Percentiles rank a stretch among this genome's conserved stretches.
These are phyloP conservation scores for Sandelia bainsii DNA, from an alignment of 2,797 vertebrate species.

Conservation along the genomic window DNA sequence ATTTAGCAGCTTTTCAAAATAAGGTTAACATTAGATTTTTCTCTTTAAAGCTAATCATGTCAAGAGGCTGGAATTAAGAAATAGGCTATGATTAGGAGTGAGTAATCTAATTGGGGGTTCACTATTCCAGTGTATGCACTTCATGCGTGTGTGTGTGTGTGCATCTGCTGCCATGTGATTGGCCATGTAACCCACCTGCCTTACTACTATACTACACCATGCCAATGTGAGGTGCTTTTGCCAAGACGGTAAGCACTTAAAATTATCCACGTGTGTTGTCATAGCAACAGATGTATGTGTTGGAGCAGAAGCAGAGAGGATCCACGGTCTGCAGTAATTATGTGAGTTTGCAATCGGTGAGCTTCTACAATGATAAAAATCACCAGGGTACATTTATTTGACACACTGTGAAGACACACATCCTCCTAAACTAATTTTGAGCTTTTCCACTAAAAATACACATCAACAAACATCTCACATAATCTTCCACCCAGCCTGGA, in stretches of 20 bases:
- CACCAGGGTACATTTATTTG: conserved; percentile 6
- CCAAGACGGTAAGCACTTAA: conserved; percentile 46
- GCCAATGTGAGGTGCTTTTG: conserved; percentile 43
- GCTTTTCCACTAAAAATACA: conserved; percentile 2
- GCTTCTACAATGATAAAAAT: conserved; percentile 23
- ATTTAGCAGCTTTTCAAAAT: conserved; percentile 6
- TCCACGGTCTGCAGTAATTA: conserved; percentile 32
- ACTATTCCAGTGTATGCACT: conserved; percentile 13
- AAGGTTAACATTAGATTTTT: conserved; percentile 15
- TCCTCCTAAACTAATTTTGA: background rate
- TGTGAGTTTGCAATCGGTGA: conserved; percentile 14
- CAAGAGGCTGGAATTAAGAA: conserved; percentile 16
- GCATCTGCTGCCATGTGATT: conserved; percentile 24
- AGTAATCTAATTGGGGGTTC: conserved; percentile 37
- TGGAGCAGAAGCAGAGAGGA: conserved; percentile 37
- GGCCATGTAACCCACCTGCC: conserved; percentile 24
- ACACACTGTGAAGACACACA: conserved; percentile 2
- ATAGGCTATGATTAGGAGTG: conserved; percentile 22
- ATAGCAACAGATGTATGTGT: conserved; percentile 54
- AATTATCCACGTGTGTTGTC: conserved; percentile 65
- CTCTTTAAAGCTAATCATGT: conserved; percentile 11
- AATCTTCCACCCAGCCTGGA: conserved; percentile 27
- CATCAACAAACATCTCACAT: conserved; percentile 30
- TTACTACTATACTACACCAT: conserved; percentile 26
- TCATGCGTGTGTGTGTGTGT: background rate